phyloP scores from a whole-genome alignment of 2,888 invertebrate species.

The Nesidiocoris tenuis region DNA sequence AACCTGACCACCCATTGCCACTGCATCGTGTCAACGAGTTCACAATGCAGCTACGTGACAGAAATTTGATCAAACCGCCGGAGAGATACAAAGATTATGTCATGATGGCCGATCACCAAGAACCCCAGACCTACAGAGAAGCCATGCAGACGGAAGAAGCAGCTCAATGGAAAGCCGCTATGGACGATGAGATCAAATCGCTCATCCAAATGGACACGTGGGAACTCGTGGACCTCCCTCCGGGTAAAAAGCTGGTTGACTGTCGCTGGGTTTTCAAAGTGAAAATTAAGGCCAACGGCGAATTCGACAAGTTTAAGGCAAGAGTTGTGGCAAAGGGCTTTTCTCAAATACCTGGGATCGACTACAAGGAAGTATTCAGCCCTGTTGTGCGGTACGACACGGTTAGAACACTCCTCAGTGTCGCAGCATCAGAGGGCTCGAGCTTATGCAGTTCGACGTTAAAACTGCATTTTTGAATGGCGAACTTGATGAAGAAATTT shows the following conservation, averaged over 20 bases:
- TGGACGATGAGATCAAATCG: constrained; percentile 3
- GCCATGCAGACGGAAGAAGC: background rate
- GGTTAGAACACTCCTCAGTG: background rate
- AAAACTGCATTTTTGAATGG: constrained; percentile 8
- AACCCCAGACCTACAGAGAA: background rate
- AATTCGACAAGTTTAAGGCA: constrained; percentile 3
- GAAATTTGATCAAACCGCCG: background rate
- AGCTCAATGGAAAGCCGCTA: background rate
- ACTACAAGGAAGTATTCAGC: background rate
- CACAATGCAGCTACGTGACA: background rate
- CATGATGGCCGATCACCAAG: background rate
- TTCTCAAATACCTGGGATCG: constrained; percentile 10
- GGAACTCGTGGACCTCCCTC: background rate
- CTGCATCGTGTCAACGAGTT: background rate
- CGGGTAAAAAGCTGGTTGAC: background rate
- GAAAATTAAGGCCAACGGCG: constrained; percentile 19
- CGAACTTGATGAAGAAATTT: constrained; percentile 17
- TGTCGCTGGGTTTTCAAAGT: background rate
- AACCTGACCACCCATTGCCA: background rate
- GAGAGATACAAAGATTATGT: background rate
- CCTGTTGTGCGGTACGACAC: constrained; percentile 15
- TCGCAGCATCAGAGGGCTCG: constrained; percentile 11
- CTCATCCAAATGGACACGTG: background rate
- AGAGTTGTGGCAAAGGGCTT: constrained; percentile 17
- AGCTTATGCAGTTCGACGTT: constrained; percentile 3